phyloP scores from a whole-genome alignment of 2,113 vertebrate species.

The Epinephelus moara region DNA sequence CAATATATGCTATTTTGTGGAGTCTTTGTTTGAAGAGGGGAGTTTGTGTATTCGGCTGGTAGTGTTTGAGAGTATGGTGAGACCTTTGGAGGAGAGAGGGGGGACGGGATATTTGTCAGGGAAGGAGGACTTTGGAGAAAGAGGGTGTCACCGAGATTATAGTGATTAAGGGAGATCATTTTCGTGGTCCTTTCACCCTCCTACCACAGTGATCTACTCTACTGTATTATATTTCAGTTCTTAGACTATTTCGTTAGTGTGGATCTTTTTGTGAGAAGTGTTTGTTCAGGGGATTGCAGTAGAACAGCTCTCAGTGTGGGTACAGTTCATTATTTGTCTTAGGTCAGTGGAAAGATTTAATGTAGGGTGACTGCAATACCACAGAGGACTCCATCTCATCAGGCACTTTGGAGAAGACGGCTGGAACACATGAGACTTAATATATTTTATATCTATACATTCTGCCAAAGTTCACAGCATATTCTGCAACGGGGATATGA shows the following conservation, averaged over 20 bases:
- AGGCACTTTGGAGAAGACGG: slow-evolving; percentile 54
- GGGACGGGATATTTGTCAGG: background rate
- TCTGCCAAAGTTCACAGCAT: slow-evolving; percentile 67
- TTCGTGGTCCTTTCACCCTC: slow-evolving; percentile 32
- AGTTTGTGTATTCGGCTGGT: slow-evolving; percentile 49
- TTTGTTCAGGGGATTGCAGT: slow-evolving; percentile 47
- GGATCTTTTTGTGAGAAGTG: slow-evolving; percentile 47
- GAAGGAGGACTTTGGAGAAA: background rate
- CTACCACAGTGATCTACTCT: slow-evolving; percentile 49
- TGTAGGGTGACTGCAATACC: slow-evolving; percentile 47
- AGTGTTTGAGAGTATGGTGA: slow-evolving; percentile 11
- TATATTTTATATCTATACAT: slow-evolving; percentile 61
- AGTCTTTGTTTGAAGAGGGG: slow-evolving; percentile 69
- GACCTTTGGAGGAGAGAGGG: slow-evolving; percentile 22
- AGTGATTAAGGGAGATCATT: slow-evolving; percentile 20
- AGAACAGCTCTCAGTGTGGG: slow-evolving; percentile 49
- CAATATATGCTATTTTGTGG: slow-evolving; percentile 81
- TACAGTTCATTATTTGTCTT: slow-evolving; percentile 60
- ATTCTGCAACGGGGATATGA: slow-evolving; percentile 35
- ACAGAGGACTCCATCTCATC: slow-evolving; percentile 44
- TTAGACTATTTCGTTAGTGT: slow-evolving; percentile 52
- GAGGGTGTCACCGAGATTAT: slow-evolving; percentile 10
- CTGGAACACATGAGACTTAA: slow-evolving; percentile 50
- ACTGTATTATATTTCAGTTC: slow-evolving; percentile 70
- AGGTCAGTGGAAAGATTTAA: slow-evolving; percentile 40